Base-by-base conservation (phyloP, 2,113 vertebrate genomes). In the Dicentrarchus labrax region DNA sequence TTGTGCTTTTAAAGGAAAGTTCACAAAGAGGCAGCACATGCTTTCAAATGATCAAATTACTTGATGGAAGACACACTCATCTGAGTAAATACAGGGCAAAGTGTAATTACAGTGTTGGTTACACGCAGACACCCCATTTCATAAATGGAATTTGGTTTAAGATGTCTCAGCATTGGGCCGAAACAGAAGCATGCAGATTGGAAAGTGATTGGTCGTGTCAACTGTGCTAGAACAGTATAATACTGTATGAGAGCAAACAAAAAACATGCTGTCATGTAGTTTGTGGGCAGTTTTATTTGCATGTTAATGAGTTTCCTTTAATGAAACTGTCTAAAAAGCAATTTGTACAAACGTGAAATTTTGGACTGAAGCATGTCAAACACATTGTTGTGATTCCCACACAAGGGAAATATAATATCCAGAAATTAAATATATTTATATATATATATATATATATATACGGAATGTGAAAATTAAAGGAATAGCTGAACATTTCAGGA, bases 51-150 rank as follows among this genome's bases (percentile, higher is more conserved):
- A n/a, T 13, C 17, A 36, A 74, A 69, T 64, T 61, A 70, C 6
- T 10, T 0, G 0, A 39, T 17, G 50, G 30, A 45, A 43, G 54
- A 43, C 54, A 54, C 36, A 45, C 30, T 76, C 19, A 2, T 53
- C 59, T 30, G 45, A 19, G 45, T 47, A 47, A 61, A 62, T 16
- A 16, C 45, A 48, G 19, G 12, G 15, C 53, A 57, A 53, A 15
- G 10, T 70, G 48, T 38, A 54, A 70, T 78, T 69, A 78, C 24
- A 38, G 51, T 47, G 22, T 68, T 38, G 17, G 22, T 68, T 36
- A 47, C 62, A 67, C 22, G 30, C 17, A 48, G 19, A 17, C 4
- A 4, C 8, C 38, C 7, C 22, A 30, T 47, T 72, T 72, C 39
- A 59, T 59, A 24, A 12, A 24, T 59, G 8, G 22, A 43, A 24